These are phyloP conservation scores for Smithornis capensis DNA, from an alignment of 2,113 vertebrate species.

Conservation along the genomic window DNA sequence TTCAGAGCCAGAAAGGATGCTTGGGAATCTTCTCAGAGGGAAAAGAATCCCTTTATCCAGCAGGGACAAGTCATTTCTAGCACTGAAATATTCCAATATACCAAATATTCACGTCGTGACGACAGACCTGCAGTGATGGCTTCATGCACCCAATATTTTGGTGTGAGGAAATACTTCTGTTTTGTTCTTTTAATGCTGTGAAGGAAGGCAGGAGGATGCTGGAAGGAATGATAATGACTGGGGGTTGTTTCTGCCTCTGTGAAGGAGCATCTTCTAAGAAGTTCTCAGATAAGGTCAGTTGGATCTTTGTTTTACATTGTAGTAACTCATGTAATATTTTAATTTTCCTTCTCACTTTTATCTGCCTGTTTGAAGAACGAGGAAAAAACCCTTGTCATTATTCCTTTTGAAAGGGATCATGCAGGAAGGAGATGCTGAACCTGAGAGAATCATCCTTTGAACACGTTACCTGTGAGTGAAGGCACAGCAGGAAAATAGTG, in stretches of 20 bases:
- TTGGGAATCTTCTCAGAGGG: not conserved
- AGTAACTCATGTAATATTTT: not conserved
- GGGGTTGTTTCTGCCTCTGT: not conserved
- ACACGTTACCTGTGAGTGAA: not conserved
- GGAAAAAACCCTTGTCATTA: not conserved
- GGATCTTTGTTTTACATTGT: not conserved
- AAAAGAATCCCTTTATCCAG: not conserved
- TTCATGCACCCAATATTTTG: not conserved
- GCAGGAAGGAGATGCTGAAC: not conserved
- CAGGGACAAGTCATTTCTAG: not conserved
- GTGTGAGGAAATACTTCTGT: not conserved
- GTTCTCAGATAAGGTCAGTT: not conserved
- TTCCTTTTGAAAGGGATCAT: not conserved
- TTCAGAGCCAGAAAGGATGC: not conserved
- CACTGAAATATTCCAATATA: not conserved
- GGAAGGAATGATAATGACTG: not conserved
- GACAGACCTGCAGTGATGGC: not conserved
- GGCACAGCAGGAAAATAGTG: not conserved
- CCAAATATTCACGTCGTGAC: not conserved
- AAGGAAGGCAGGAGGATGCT: not conserved
- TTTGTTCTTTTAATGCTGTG: not conserved
- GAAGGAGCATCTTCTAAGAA: not conserved
- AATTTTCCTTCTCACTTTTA: not conserved
- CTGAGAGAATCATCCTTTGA: not conserved
- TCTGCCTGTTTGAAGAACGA: not conserved